Evolutionary conservation across 2,888 invertebrate genomes (phyloP), one percentile per base, ranked within the genome.

Genomic region (Pachydiplax longipennis): DNA sequence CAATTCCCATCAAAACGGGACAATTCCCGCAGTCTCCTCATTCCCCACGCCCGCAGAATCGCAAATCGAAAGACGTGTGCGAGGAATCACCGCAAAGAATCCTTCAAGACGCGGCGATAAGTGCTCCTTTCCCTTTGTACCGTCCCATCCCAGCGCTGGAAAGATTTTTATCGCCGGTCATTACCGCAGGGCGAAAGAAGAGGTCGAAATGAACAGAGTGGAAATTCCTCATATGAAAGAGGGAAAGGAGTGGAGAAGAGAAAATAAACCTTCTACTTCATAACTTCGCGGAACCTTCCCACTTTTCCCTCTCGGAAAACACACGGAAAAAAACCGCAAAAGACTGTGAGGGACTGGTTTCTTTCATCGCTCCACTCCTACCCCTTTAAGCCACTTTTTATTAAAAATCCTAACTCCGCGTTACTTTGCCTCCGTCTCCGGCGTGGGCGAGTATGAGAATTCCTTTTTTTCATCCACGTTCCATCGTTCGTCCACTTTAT

Each of bases 181-280:
- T 87, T 87, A 87, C n/a, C n/a, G n/a, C 12, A 2, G 37, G 37
- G 37, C 53, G 18, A 65, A 87, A 65, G 35, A 61, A 40, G 61
- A 37, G 73, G n/a, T n/a, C 37, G 87, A 87, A 87, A 87, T 61
- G 65, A 87, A 65, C 61, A n/a, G 37, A 37, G 61, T 37, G 61
- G 37, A 87, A 87, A 87, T 18, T 65, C 61, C 87, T 87, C 61
- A 87, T 87, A 87, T 87, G 58, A 31, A 87, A 61, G 35, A 35
- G 35, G 83, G 37, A 5, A 15, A 15, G 58, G 35, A 58, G 53
- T 25, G 37, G 35, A 35, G 40, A 58, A 13, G 87, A 25, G n/a
- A 61, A 61, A 87, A 87, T 87, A 87, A 87, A 87, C 87, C 61
- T 18, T 35, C 87, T 37, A 87, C 87, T 87, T 87, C 87, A 87